phyloP scores from a whole-genome alignment of 2,797 vertebrate genomes.

The Prionace glauca region DNA sequence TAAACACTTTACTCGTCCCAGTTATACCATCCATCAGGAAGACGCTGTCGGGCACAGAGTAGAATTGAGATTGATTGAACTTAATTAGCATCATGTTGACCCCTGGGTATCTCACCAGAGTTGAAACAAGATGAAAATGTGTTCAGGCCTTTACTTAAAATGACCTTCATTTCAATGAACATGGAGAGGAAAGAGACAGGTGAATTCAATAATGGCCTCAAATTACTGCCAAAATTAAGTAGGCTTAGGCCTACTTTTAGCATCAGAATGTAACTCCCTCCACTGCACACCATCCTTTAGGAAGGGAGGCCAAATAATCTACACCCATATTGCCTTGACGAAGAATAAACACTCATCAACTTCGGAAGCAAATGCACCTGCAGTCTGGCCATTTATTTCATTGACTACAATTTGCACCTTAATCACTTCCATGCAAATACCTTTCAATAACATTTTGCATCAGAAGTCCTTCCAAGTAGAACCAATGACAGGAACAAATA shows the following conservation, averaged over 20 bases:
- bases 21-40: not conserved
- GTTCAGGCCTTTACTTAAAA: not conserved
- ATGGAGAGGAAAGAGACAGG: not conserved
- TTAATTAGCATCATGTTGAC: not conserved
- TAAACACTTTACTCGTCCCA: not conserved
- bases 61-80: not conserved
- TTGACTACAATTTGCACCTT: not conserved
- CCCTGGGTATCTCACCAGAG: not conserved
- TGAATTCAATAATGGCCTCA: not conserved
- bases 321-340: not conserved
- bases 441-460: slow-evolving; percentile 6
- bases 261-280: not conserved
- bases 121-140: not conserved
- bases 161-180: not conserved
- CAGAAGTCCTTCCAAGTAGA: not conserved
- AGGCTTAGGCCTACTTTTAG: not conserved
- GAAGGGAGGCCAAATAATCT: not conserved
- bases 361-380: not conserved
- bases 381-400: slow-evolving; percentile 1
- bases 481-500: no score
- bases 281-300: not conserved
- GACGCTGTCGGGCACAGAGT: not conserved
- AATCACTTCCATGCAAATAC: not conserved
- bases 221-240: not conserved
- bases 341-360: not conserved